Percentiles rank a stretch among this genome's conserved stretches.
Evolutionary conservation across 2,113 vertebrate genomes (phyloP).

Genomic region (Pseudopipra pipra): DNA sequence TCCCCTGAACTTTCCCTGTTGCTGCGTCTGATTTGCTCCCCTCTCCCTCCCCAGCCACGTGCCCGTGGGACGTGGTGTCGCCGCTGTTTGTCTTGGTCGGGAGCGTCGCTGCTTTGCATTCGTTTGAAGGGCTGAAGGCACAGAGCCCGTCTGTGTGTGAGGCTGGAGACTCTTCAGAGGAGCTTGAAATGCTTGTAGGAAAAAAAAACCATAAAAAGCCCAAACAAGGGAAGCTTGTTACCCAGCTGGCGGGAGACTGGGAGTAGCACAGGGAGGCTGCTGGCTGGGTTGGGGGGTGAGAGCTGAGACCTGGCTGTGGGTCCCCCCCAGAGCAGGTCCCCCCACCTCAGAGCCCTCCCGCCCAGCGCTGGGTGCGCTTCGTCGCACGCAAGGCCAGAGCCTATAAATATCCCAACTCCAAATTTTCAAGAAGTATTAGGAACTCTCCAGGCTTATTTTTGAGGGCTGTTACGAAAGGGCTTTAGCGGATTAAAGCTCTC

Average conservation of each 20-base stretch:
- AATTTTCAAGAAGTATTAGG: slow-evolving; percentile 56
- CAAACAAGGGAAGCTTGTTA: slow-evolving; percentile 32
- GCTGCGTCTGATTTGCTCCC: background rate
- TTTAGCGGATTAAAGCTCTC: slow-evolving; percentile 54
- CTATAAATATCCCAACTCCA: slow-evolving; percentile 46
- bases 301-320: background rate
- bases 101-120: background rate
- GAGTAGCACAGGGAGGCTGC: background rate
- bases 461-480: slow-evolving; percentile 53
- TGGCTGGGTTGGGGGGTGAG: background rate
- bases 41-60: background rate
- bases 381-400: background rate
- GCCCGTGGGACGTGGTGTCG: background rate
- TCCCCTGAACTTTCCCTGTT: background rate
- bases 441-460: slow-evolving; percentile 58
- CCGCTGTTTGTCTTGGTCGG: background rate
- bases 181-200: background rate
- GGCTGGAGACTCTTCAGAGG: background rate
- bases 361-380: accelerated
- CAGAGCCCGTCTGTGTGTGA: slow-evolving; percentile 23
- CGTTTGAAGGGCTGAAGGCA: slow-evolving; percentile 8
- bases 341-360: background rate
- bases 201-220: background rate
- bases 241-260: background rate
- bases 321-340: background rate